Evolutionary conservation across 2,888 invertebrate species (phyloP).

Genomic region (Nomada fabriciana): DNA sequence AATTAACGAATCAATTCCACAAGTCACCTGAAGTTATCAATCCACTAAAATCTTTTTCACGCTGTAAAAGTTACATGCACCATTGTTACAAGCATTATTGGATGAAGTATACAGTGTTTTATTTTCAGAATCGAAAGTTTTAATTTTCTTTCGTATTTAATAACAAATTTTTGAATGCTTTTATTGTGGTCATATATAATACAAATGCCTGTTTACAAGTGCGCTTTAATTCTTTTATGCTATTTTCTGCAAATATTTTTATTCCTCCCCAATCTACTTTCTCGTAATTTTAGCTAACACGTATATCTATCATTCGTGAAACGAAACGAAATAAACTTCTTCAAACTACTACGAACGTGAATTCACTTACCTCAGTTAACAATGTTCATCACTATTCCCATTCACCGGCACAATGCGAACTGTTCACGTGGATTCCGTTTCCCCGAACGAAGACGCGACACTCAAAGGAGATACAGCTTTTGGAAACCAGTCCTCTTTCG

Average conservation of each 20-base stretch:
- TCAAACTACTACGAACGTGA: not conserved
- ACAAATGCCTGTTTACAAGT: no score
- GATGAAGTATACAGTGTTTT: not conserved
- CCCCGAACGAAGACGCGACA: slow-evolving; percentile 44
- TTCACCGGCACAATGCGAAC: slow-evolving; percentile 63
- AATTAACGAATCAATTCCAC: not conserved
- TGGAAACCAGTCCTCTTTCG: slow-evolving; percentile 77
- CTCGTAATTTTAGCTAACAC: no score
- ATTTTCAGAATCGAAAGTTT: not conserved
- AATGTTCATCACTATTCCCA: slow-evolving; percentile 38
- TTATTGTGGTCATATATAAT: no score
- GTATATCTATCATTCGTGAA: not conserved
- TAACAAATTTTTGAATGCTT: no score
- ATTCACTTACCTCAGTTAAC: slow-evolving; percentile 32
- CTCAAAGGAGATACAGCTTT: slow-evolving; percentile 53
- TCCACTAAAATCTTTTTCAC: no score
- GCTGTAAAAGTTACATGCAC: no score
- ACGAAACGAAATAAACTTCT: not conserved
- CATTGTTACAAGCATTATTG: not conserved
- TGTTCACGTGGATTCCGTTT: slow-evolving; percentile 59
- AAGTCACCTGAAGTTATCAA: not conserved
- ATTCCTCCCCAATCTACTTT: no score
- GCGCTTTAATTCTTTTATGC: no score
- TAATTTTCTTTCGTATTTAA: no score
- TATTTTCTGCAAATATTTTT: no score